These are phyloP conservation scores for Isoperla grammatica DNA, from an alignment of 2,888 invertebrate genomes.

Conservation along the genomic window DNA sequence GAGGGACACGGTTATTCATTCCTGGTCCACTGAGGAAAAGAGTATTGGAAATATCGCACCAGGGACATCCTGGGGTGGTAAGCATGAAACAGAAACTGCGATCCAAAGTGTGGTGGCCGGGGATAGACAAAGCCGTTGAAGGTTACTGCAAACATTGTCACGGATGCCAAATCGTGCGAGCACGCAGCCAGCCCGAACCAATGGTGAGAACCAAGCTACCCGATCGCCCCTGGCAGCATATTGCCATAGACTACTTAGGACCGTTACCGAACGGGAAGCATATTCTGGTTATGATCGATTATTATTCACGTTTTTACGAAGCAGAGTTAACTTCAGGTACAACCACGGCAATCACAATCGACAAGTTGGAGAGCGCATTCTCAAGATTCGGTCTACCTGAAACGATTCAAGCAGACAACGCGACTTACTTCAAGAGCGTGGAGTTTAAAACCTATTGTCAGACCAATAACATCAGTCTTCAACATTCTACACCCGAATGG, in stretches of 20 bases:
- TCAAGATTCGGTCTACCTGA: too few species aligned
- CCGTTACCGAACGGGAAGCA: background rate
- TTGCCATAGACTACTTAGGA: background rate
- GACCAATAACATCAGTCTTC: too few species aligned
- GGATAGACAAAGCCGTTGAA: background rate
- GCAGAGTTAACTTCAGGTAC: too few species aligned
- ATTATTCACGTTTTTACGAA: background rate
- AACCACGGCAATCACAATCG: too few species aligned
- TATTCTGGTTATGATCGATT: background rate
- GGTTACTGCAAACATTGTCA: background rate
- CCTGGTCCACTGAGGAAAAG: constrained; percentile 29
- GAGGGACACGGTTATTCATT: constrained; percentile 33
- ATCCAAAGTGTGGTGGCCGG: background rate
- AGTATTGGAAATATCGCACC: constrained; percentile 35
- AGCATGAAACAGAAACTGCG: constrained; percentile 37
- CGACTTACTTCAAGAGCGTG: too few species aligned
- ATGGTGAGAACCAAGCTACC: background rate
- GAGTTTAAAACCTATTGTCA: too few species aligned
- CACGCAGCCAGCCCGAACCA: background rate
- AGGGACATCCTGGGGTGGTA: constrained; percentile 40
- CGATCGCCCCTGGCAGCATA: background rate
- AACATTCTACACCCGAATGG: too few species aligned
- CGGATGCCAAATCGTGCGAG: background rate
- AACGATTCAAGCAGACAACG: too few species aligned
- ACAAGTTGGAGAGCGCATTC: too few species aligned